phyloP scores from a whole-genome alignment of 2,797 vertebrate genomes.

The Anabas testudineus region DNA sequence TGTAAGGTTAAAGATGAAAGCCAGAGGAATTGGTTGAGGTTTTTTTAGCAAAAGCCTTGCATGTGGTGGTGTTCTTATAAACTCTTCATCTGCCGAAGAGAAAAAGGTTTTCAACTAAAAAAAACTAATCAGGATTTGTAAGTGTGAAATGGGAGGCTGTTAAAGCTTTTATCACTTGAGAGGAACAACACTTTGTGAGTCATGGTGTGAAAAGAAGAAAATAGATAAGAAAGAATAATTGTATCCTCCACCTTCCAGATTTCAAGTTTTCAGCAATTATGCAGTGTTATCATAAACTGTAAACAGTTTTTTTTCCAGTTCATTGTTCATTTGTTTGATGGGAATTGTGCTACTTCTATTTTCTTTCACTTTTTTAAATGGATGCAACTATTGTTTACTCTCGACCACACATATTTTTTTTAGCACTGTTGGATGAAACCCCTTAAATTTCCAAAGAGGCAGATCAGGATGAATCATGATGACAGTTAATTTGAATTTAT shows the following conservation, averaged over 20 bases:
- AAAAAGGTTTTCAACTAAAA: conserved; percentile 18
- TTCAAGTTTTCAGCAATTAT: conserved; percentile 51
- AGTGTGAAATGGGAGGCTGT: conserved; percentile 60
- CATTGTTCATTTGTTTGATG: conserved; percentile 32
- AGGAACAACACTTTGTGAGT: conserved; percentile 60
- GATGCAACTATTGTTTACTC: conserved; percentile 11
- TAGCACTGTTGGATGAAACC: not conserved
- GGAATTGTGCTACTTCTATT: conserved; percentile 24
- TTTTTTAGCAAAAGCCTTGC: conserved; percentile 38
- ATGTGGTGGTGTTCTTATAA: conserved; percentile 23
- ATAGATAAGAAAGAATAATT: conserved; percentile 52
- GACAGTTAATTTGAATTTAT: not conserved
- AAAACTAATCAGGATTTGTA: conserved; percentile 50
- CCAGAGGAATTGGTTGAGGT: conserved; percentile 32
- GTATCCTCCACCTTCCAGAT: conserved; percentile 42
- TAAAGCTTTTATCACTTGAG: conserved; percentile 63
- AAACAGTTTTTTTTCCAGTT: conserved; percentile 27
- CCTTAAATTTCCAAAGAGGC: not conserved
- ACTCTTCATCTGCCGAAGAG: conserved; percentile 11
- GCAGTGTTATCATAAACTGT: conserved; percentile 37
- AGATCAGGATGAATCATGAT: not conserved
- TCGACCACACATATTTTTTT: conserved; percentile 5
- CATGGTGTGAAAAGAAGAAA: conserved; percentile 64
- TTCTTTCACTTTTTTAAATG: not conserved
- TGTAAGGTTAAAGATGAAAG: conserved; percentile 73